A percentile compares a stretch with the other conserved stretches of the same genome.
phyloP scores from a whole-genome alignment of 2,888 invertebrate species.

The Leptinotarsa rubiginosa region DNA sequence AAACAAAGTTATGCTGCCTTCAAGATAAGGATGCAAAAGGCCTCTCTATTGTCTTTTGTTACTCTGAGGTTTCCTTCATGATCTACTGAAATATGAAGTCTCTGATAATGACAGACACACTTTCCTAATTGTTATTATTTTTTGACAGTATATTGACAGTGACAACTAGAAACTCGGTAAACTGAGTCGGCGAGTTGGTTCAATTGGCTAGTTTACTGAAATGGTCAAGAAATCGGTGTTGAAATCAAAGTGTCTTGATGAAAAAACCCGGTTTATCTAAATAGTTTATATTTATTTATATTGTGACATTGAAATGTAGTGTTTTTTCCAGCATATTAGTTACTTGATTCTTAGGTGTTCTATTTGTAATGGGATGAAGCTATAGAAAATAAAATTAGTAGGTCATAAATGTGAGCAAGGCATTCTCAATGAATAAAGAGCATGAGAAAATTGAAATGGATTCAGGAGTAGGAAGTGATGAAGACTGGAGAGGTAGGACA shows the following conservation, averaged over 20 bases:
- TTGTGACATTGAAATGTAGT: constrained; percentile 21
- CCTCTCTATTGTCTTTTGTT: too few relatives aligned
- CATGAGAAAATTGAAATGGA: constrained; percentile 60
- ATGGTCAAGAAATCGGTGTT: constrained; percentile 1
- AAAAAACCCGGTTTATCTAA: constrained; percentile 21
- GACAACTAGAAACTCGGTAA: neutral
- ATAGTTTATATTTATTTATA: constrained; percentile 17
- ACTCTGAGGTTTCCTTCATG: too few relatives aligned
- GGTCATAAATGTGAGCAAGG: constrained; percentile 47
- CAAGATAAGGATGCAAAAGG: too few relatives aligned
- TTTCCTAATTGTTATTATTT: too few relatives aligned
- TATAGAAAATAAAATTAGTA: constrained; percentile 41
- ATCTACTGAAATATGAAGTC: too few relatives aligned
- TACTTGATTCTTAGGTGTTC: constrained; percentile 10
- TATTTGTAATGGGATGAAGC: constrained; percentile 34
- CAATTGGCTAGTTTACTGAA: neutral
- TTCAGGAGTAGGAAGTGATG: constrained; percentile 65
- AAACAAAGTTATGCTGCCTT: too few relatives aligned
- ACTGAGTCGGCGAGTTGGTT: neutral
- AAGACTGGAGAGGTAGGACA: constrained; percentile 62
- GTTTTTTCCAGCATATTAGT: neutral
- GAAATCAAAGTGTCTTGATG: constrained; percentile 6
- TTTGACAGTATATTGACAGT: neutral
- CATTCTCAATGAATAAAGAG: constrained; percentile 50
- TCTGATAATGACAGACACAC: too few relatives aligned